Evolutionary conservation across 2,888 invertebrate species (phyloP), one percentile per base, ranked within the genome.

Genomic region (Pyrrhia umbra): DNA sequence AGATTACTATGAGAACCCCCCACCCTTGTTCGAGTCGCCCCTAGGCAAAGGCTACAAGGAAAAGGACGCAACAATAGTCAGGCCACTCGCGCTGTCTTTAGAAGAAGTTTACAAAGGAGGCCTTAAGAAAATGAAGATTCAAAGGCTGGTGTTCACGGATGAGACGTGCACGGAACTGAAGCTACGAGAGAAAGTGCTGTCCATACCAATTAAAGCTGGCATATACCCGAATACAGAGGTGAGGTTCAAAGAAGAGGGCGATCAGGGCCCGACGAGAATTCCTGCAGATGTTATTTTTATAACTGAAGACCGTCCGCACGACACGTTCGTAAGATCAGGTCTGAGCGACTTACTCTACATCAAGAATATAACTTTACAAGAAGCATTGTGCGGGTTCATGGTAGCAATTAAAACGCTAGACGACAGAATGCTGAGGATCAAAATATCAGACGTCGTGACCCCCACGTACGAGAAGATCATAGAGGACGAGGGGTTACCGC

Each of bases 71-170:
- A 92, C 95, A 2, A 93, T 95, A 18, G 83, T 93, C 6, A 86
- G 95, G 70, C 95, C 95, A 2, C 85, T 96, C 2, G 88, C 94
- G 23, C 80, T 96, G 2, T 91, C 95, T 0, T 84, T 96, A 0
- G 95, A 96, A 74, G 96, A 96, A 74, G 88, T 97, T 6, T 97
- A 95, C 86, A 96, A 95, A 79, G 98, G 98, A 0, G 97, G 97
- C 0, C 91, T 97, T n/a, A 98, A 98, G 88, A 97, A 97, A 86
- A 97, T 98, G 96, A 97, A 97, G 90, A 97, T 98, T 39, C 96
- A 97, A 84, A 95, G 97, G 40, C 92, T 97, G 47, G 97, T 97
- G 6, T 96, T 97, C 80, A 94, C 95, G 0, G 96, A 96, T 61
- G 96, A 96, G 45, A 96, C 96, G 6, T 93, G 96, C 83, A 93